These are phyloP conservation scores for Strigamia transsilvanica DNA, from an alignment of 2,888 invertebrate genomes.

Conservation along the genomic window DNA sequence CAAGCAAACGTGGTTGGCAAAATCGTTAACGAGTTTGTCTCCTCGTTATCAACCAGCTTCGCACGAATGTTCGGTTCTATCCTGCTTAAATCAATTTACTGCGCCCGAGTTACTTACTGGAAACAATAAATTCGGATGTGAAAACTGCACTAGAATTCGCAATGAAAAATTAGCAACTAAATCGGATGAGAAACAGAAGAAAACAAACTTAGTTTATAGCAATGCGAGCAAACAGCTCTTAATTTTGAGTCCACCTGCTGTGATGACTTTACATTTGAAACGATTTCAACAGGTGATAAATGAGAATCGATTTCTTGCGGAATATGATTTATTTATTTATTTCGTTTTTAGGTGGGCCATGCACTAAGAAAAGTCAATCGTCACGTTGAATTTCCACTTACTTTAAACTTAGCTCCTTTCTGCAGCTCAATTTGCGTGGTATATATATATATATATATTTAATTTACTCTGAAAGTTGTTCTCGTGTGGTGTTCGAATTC, in stretches of 20 bases:
- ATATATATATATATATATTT: slow-evolving; percentile 56
- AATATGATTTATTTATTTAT: background rate
- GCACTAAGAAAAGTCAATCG: slow-evolving; percentile 84
- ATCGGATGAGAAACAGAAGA: slow-evolving; percentile 65
- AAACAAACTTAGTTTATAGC: slow-evolving; percentile 62
- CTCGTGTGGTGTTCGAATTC: background rate
- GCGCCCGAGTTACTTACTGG: slow-evolving; percentile 88
- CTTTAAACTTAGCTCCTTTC: slow-evolving; percentile 89
- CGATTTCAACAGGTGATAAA: slow-evolving; percentile 82
- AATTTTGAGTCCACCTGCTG: slow-evolving; percentile 89
- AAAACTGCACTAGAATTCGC: slow-evolving; percentile 71
- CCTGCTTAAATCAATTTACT: slow-evolving; percentile 92
- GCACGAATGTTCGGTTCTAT: slow-evolving; percentile 72
- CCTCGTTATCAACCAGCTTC: slow-evolving; percentile 69
- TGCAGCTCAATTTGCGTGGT: slow-evolving; percentile 73
- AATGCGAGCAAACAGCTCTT: slow-evolving; percentile 69
- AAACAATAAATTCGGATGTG: slow-evolving; percentile 92
- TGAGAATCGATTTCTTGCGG: background rate
- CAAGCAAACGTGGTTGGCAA: slow-evolving; percentile 57
- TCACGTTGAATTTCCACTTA: slow-evolving; percentile 84
- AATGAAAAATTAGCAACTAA: slow-evolving; percentile 52
- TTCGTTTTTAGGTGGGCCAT: slow-evolving; percentile 62
- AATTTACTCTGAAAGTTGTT: too few relatives aligned
- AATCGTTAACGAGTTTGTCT: slow-evolving; percentile 65
- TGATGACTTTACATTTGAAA: slow-evolving; percentile 94